Base-by-base conservation (phyloP, 2,888 invertebrate genomes). In the Nomada fabriciana region DNA sequence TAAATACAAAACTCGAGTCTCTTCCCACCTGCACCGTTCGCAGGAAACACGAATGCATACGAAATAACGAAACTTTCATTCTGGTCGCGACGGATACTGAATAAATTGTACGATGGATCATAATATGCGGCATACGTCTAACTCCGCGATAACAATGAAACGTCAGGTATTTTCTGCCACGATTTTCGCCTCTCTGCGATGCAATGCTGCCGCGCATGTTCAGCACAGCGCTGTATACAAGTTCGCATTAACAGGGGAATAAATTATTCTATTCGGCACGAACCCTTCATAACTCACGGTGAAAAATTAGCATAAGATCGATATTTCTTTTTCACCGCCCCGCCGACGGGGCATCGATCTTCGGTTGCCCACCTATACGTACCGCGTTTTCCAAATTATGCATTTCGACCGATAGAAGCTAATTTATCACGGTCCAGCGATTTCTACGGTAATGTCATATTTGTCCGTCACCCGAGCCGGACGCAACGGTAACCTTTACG, bases 261-360 rank as follows among this genome's bases (percentile, higher is more conserved):
- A 91, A 91, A 91, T 91, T 91, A 90, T 90, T 86, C 88, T 86
- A 91, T 90, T 91, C 90, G 88, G 89, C 91, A 90, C 91, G 89
- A 90, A 90, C 86, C 90, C 88, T 90, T 91, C 90, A 91, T 91
- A 91, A 91, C 89, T 91, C 90, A 89, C 53, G 10, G 86, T 86
- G 76, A 88, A 55, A 86, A 91, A 91, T 91, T 91, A 91, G 90
- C 91, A 91, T 91, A 91, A 90, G 91, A 91, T 91, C 91, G 88
- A 91, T 91, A 91, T 89, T 91, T 89, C 90, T 90, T 90, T 91
- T 91, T 90, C 90, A 69, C 84, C 81, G 79, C 74, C 65, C 83
- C 87, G 82, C 80, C 78, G 82, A 79, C 85, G 87, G 81, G 78
- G 68, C 83, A 59, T 60, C 68, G 72, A 57, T 29, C 52, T 29